Base-by-base conservation (phyloP, 2,797 vertebrate species). In the Eutrigla gurnardus region DNA sequence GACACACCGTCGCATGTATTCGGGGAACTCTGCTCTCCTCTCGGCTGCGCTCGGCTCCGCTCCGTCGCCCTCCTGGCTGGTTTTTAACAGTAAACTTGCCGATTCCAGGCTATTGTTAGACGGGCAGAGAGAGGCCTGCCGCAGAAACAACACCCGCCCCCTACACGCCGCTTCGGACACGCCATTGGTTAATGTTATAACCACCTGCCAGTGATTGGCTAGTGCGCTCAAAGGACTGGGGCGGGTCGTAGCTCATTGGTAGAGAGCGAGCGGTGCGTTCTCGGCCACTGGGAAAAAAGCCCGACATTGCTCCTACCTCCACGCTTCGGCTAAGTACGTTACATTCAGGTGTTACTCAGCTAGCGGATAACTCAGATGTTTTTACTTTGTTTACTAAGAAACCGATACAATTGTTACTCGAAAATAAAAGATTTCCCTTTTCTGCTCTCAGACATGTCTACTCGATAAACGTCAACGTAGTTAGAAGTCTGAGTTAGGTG, bases 61-160 rank as follows among this genome's bases (percentile, higher is more conserved):
- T 80, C 83, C 3, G 77, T 65, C 84, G 68, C 80, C 78, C 72
- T 81, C 69, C 85, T 82, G 67, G 57, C 49, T 69, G 76, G 74
- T 83, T 78, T 81, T 88, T 61, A 65, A 84, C 86, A 80, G 73
- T 87, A 78, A 92, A 91, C 83, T 91, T 89, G 84, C 79, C 81
- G 80, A 85, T 75, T 89, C 78, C 75, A 74, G 78, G 86, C 91
- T 93, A 93, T 93, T 93, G 92, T 92, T 92, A 93, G 92, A 79
- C 17, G 61, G 58, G 78, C 85, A 25, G 86, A 72, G 50, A 84
- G 80, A 66, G 90, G 65, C 79, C 77, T 93, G 87, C 92, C 89
- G 86, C 89, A 83, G 80, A 66, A 40, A 68, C 25, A 81, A 77
- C 42, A 8, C 86, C 91, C 91, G 86, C 89, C 94, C 83, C 62